Evolutionary conservation across 1,140 invertebrate genomes (phyloP), one percentile per base, ranked within the genome.

Genomic region (Galleria mellonella): DNA sequence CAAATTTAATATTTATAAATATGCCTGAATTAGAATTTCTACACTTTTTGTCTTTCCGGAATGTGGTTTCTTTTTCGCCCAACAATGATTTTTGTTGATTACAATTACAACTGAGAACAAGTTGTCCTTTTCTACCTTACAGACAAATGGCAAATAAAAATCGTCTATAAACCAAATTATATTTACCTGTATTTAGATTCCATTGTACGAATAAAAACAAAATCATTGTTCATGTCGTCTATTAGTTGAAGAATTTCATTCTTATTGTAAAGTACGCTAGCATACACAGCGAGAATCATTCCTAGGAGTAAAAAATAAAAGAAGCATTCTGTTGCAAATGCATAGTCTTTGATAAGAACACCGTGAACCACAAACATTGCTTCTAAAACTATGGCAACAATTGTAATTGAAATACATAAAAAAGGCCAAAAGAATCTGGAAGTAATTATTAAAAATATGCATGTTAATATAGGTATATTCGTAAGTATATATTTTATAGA

Each of bases 291-390:
- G 0, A 60, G 63, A 5, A 68, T 43, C 0, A 58, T 35, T 8
- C 46, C 57, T 1, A 73, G 17, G 9, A 70, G 48, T 3, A 72
- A 13, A 14, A 62, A 60, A 15, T 74, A 74, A 32, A 55, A 72
- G 30, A 72, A 68, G 23, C 55, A 65, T 43, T 73, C 68, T 2
- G 60, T 64, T 1, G 69, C 67, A 33, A 73, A 65, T 0, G 58
- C 47, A 10, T 72, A 72, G 33, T 76, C 64, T 13, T 56, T 43
- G 23, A 45, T 35, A 3, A 23, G 10, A 2, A 62, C 15, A 0
- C 60, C 67, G 9, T 62, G 69, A 5, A 38, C 32, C 1, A 71
- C 61, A 11, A 63, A 67, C 32, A 72, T 67, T 6, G 47, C 5
- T 47, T 75, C 63, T 2, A 72, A 51, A 6, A 17, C 27, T 17